Base-by-base conservation (phyloP, 2,797 vertebrate genomes). In the Argya squamiceps region DNA sequence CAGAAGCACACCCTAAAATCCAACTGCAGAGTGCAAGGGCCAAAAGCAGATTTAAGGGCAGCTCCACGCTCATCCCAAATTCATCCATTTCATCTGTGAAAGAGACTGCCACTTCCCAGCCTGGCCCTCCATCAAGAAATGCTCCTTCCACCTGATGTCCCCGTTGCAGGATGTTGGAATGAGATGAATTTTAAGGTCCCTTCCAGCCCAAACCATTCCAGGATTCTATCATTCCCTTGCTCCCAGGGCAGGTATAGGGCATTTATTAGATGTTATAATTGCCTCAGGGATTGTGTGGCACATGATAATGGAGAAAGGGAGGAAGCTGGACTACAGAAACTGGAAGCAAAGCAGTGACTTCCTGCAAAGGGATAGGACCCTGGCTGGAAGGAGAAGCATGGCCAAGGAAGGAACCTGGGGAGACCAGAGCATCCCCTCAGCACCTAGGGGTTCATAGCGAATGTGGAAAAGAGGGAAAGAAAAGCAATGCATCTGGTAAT, bases 341-440 rank as follows among this genome's bases (percentile, higher is more conserved):
- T 50, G 71, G 60, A 63, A 84, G 21, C 9, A 27, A 50, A 37
- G 19, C 32, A 21, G 16, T 44, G 73, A 44, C 63, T 92, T 62
- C 69, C 86, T 74, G 64, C 34, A 36, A 29, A 64, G 34, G 41
- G 44, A 30, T 2, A 2, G 27, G 26, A 39, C n/a, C 41, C 36
- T 10, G 4, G 15, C 1, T 0, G 3, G 65, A 46, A 84, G 47
- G 26, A 70, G 47, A 59, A 26, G 15, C 37, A 43, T 0, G 3
- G 58, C 80, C 6, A 2, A 36, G 22, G 46, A 19, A 70, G 20
- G 30, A 63, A 37, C 29, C 55, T 1, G 1, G 23, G 41, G 37
- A 50, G 49, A 27, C 22, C 5, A 6, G 39, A 84, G 58, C 58
- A 56, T 10, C 53, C 19, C 10, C 58, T 62, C 88, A 27, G 75